Conservation (phyloP, 2,888 invertebrate species). For the Eristalis arbustorum region DNA sequence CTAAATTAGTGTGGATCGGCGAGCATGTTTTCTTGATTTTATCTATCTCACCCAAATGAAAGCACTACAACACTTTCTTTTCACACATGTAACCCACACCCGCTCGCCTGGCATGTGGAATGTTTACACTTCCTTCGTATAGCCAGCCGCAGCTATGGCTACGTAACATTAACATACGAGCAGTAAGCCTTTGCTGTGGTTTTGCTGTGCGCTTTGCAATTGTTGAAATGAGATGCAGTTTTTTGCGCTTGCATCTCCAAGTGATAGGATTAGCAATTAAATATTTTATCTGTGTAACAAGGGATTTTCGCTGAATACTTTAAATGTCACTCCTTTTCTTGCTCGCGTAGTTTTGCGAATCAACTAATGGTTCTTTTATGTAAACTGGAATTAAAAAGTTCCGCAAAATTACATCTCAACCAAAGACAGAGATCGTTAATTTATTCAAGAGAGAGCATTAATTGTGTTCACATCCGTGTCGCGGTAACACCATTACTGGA, state of each 20-base stretch:
- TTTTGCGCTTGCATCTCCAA: not conserved
- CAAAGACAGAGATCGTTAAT: not conserved
- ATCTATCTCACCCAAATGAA: not conserved
- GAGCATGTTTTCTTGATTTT: not conserved
- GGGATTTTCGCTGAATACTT: not conserved
- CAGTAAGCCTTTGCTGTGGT: not conserved
- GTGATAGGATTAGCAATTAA: constrained; percentile 28
- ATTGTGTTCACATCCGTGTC: not conserved
- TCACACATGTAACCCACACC: not conserved
- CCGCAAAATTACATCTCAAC: not conserved
- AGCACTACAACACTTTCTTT: not conserved
- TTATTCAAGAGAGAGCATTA: too few species aligned
- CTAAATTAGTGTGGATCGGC: not conserved
- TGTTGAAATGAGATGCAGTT: not conserved
- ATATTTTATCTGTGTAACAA: constrained; percentile 20
- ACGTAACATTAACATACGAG: not conserved
- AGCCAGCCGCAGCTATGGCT: not conserved
- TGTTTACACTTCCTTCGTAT: not conserved
- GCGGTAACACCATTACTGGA: not conserved
- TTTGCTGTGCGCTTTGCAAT: not conserved
- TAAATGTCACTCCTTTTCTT: not conserved
- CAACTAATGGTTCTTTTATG: not conserved
- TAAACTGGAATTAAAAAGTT: not conserved
- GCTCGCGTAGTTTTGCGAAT: not conserved
- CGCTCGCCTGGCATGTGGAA: not conserved